A percentile compares a stretch with the other conserved stretches of the same genome.
phyloP scores from a whole-genome alignment of 2,113 vertebrate species.

The Myotis davidii region DNA sequence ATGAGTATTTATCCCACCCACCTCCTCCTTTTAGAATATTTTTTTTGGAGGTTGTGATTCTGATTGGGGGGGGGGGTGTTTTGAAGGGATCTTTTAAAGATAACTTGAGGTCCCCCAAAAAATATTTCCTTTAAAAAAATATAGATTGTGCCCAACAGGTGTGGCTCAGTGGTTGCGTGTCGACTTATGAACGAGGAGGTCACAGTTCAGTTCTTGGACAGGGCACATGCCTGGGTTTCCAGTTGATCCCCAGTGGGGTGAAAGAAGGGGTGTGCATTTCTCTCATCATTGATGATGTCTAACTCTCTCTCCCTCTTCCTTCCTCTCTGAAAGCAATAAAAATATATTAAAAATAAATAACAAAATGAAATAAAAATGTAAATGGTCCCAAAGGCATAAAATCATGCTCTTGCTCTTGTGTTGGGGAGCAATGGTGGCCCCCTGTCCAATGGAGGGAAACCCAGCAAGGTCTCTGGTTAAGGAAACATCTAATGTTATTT shows the following conservation, averaged over 20 bases:
- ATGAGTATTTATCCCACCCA: background rate
- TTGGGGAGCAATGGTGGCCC: background rate
- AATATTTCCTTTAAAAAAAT: background rate
- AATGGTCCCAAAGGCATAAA: background rate
- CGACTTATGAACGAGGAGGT: too few relatives aligned
- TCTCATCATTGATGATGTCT: too few relatives aligned
- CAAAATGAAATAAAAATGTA: background rate
- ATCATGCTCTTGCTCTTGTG: background rate
- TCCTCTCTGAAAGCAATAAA: too few relatives aligned
- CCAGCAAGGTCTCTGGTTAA: background rate
- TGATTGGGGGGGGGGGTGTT: background rate
- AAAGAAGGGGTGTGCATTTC: too few relatives aligned
- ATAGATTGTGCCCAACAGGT: background rate
- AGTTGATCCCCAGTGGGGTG: too few relatives aligned
- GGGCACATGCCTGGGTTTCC: too few relatives aligned
- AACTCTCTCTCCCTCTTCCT: too few relatives aligned
- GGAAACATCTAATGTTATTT: slow-evolving; percentile 25
- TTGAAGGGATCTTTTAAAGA: background rate
- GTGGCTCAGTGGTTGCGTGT: too few relatives aligned
- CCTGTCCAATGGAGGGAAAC: background rate
- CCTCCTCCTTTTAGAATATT: background rate
- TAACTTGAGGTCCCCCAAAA: background rate
- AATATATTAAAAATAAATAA: background rate
- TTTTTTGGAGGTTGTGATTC: background rate
- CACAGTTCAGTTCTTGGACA: too few relatives aligned